A percentile compares a stretch with the other conserved stretches of the same genome.
These are phyloP conservation scores for Falco punctatus DNA, from an alignment of 2,113 vertebrate species.

Conservation along the genomic window DNA sequence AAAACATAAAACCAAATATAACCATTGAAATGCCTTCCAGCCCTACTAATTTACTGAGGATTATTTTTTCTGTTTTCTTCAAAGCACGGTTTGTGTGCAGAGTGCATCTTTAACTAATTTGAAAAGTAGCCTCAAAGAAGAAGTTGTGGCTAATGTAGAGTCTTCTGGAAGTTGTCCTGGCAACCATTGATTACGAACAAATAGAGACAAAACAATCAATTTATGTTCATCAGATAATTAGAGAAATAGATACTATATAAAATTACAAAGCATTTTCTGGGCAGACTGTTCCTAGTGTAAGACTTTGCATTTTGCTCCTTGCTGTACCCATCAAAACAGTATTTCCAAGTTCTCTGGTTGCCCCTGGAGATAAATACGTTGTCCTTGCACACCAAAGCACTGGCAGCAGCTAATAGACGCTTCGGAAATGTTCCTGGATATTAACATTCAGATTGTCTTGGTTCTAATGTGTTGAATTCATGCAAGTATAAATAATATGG, in stretches of 20 bases:
- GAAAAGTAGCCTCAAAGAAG: conserved; percentile 5
- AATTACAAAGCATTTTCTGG: conserved; percentile 27
- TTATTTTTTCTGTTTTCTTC: conserved; percentile 42
- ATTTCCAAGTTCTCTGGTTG: conserved; percentile 37
- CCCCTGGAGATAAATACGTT: conserved; percentile 33
- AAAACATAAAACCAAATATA: background rate
- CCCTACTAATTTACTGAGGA: conserved; percentile 19
- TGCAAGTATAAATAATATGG: conserved; percentile 59
- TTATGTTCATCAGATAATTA: conserved; percentile 61
- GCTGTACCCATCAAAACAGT: background rate
- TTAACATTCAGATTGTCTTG: conserved; percentile 63
- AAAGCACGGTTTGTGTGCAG: background rate
- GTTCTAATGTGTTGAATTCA: conserved; percentile 49
- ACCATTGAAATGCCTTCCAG: conserved; percentile 19
- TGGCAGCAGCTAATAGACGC: conserved; percentile 6
- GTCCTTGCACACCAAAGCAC: conserved; percentile 23
- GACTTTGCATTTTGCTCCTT: background rate
- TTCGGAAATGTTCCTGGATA: conserved; percentile 43
- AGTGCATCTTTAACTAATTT: conserved; percentile 38
- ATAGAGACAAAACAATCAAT: conserved; percentile 58
- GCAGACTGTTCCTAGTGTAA: background rate
- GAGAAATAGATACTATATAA: conserved; percentile 29
- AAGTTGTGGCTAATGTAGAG: background rate
- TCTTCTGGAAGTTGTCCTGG: conserved; percentile 29
- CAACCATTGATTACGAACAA: conserved; percentile 40